Evolutionary conservation across 2,797 vertebrate genomes (phyloP), one percentile per base, ranked within the genome.

Genomic region (Pseudopleuronectes americanus): DNA sequence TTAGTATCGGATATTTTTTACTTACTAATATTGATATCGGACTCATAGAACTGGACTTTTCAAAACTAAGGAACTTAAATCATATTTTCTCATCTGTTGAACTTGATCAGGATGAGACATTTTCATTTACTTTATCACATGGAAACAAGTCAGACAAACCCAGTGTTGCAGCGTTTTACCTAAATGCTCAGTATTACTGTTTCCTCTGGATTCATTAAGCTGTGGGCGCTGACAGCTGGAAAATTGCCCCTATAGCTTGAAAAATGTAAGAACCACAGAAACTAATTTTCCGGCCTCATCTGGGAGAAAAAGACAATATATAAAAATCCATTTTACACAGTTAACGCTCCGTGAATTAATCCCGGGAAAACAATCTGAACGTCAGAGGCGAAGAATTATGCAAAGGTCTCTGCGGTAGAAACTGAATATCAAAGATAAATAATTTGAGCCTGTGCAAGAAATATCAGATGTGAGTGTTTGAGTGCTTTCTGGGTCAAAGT

Each of bases 211-310:
- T 31, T 67, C 64, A 31, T 64, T n/a, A 26, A 59, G 58, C 61
- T 6, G 23, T 4, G 2, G 31, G n/a, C 52, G 14, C 24, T 67
- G 63, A 60, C 24, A 21, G 69, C 57, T 28, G 62, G 41, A 60
- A 51, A 68, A 71, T 57, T 48, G 12, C 51, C 45, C 31, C 48
- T 12, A 12, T 13, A 8, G 43, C 45, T 14, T 60, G 57, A 76
- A 59, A 71, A 73, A 82, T 69, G 67, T 64, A 58, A 79, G 63
- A 48, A 57, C 19, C 52, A 41, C 23, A 12, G 6, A 56, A 66
- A 43, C 33, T 73, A 63, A 76, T 78, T 75, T 65, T 59, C 61
- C 10, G 60, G 31, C 14, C 9, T 67, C 4, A 6, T 13, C 26
- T 22, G 31, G 38, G 9, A 5, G 17, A 7, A 21, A 48, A 17